Conservation (phyloP, 1,140 invertebrate species). For the Bicyclus anynana region DNA sequence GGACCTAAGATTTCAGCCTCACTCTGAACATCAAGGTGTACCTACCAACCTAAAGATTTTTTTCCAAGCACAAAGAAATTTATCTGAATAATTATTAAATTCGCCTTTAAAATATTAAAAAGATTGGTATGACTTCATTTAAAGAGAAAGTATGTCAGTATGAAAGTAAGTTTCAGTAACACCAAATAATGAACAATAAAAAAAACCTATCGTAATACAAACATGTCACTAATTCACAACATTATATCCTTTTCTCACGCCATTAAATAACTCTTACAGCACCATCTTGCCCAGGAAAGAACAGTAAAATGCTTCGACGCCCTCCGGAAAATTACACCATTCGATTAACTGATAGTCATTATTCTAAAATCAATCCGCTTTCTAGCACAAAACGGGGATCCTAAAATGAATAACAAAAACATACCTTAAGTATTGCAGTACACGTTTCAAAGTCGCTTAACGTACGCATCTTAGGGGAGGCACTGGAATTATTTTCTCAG, state of each 20-base stretch:
- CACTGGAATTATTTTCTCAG: constrained; percentile 30
- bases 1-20: too few species aligned
- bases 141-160: too few species aligned
- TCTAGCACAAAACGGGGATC: constrained; percentile 25
- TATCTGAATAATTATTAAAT: too few species aligned
- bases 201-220: too few species aligned
- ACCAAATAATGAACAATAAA: too few species aligned
- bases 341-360: constrained; percentile 41
- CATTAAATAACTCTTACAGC: constrained; percentile 22
- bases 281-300: constrained; percentile 24
- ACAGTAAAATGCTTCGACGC: constrained; percentile 32
- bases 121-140: too few species aligned
- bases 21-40: too few species aligned
- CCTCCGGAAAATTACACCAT: constrained; percentile 40
- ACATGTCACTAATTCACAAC: neutral
- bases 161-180: too few species aligned
- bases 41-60: too few species aligned
- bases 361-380: constrained; percentile 42
- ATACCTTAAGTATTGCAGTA: constrained; percentile 12
- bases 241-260: constrained; percentile 9
- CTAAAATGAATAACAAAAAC: constrained; percentile 20
- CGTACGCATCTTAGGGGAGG: constrained; percentile 9
- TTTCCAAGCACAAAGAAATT: too few species aligned
- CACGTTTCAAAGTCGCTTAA: constrained; percentile 19
- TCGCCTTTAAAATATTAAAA: too few species aligned